Percentiles rank a stretch among this genome's conserved stretches.
phyloP scores from a whole-genome alignment of 2,888 invertebrate species.

The Rhagonycha lutea region DNA sequence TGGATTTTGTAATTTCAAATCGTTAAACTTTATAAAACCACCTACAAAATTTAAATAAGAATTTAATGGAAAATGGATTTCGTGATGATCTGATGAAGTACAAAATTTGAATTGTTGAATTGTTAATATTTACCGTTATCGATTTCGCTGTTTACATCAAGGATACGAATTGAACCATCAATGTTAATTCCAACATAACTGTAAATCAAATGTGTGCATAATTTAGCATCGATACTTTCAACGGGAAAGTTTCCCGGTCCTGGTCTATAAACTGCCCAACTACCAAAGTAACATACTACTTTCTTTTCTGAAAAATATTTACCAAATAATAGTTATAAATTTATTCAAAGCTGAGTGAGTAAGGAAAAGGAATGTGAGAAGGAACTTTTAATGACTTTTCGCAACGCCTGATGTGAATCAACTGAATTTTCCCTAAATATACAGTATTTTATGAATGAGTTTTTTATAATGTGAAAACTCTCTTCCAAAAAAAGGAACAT shows the following conservation, averaged over 20 bases:
- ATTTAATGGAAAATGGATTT: neutral
- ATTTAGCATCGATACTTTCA: slow-evolving; percentile 64
- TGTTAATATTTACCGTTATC: too few species aligned
- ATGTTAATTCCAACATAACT: slow-evolving; percentile 69
- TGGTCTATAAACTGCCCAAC: slow-evolving; percentile 74
- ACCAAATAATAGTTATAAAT: neutral
- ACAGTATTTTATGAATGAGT: too few species aligned
- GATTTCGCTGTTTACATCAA: slow-evolving; percentile 66
- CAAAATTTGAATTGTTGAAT: too few species aligned
- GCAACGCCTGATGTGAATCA: too few species aligned
- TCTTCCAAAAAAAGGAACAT: neutral
- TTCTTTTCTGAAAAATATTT: slow-evolving; percentile 38
- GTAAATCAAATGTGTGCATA: slow-evolving; percentile 81
- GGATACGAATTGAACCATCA: slow-evolving; percentile 56
- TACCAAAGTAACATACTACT: slow-evolving; percentile 76
- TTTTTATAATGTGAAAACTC: too few species aligned
- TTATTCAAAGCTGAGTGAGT: too few species aligned
- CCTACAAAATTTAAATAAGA: slow-evolving; percentile 39
- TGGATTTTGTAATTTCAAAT: slow-evolving; percentile 59
- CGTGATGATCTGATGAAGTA: too few species aligned
- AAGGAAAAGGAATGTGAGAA: too few species aligned
- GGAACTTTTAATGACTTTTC: too few species aligned
- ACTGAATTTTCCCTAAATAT: too few species aligned
- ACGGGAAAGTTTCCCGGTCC: slow-evolving; percentile 69
- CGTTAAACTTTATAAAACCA: slow-evolving; percentile 60